Base-by-base conservation (phyloP, 2,797 vertebrate genomes). In the Urosaurus nigricauda region DNA sequence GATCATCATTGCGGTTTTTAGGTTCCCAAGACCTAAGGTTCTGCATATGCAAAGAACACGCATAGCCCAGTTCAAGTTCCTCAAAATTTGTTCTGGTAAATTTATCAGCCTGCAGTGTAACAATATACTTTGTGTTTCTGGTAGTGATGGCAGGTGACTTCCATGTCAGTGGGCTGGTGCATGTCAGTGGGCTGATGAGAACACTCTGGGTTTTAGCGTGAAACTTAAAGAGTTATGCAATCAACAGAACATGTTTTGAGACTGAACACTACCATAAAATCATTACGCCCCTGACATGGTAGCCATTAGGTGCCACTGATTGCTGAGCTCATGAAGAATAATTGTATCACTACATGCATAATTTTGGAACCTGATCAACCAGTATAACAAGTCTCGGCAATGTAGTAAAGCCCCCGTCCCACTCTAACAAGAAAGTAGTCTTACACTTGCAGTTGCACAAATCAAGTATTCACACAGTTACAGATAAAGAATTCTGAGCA, bases 21-120 rank as follows among this genome's bases (percentile, higher is more conserved):
- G 37, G 47, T 26, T 90, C 7, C 88, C 89, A 86, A 2, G 73
- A 24, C 78, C 5, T 2, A 74, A 80, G 24, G 14, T 87, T 73
- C 75, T 80, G 82, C 43, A 51, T 79, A 65, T 19, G 13, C 14
- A 85, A 65, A 2, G 40, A 35, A 89, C 32, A 7, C 86, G 1
- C 65, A 68, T 32, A 68, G 26, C 35, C 84, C 43, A 29, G 51
- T 19, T 1, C 16, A 60, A 84, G 7, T 14, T 32, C 17, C 21
- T 63, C 68, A 73, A 73, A 4, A 37, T 82, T 51, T 74, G 8
- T 77, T 78, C 24, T 78, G 43, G 12, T 63, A 77, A 65, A 83
- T 63, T 40, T 32, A 78, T 35, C 56, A 43, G 29, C 29, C 53
- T 63, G 4, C 29, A 63, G 16, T 24, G 14, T 43, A 40, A 58